A percentile compares a stretch with the other conserved stretches of the same genome.
These are phyloP conservation scores for Samia ricini DNA, from an alignment of 1,140 invertebrate species.

Conservation along the genomic window DNA sequence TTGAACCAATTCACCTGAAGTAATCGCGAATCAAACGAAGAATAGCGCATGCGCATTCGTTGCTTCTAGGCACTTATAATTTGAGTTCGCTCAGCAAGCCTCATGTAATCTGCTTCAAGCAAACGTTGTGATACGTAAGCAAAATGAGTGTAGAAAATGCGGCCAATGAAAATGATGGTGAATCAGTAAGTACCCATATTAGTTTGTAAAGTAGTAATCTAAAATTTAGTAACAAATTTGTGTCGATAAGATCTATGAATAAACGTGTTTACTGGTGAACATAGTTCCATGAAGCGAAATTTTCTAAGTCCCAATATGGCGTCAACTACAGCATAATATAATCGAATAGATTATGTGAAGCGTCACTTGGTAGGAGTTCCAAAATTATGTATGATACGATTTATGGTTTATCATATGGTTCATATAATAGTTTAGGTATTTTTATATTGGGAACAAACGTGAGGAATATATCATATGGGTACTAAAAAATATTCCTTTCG, in stretches of 20 bases:
- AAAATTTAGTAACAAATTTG: conserved; percentile 29
- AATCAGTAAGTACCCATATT: conserved; percentile 63
- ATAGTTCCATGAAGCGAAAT: conserved; percentile 77
- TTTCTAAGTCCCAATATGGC: conserved; percentile 93
- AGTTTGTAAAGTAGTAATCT: conserved; percentile 22
- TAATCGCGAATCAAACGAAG: conserved; percentile 29
- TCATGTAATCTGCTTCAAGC: conserved; percentile 67
- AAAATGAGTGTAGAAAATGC: conserved; percentile 77
- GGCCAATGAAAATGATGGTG: conserved; percentile 68
- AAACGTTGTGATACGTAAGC: conserved; percentile 69
- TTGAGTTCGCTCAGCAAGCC: conserved; percentile 54
- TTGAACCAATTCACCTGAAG: conserved; percentile 60
- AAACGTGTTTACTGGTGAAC: conserved; percentile 57
- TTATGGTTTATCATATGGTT: neutral
- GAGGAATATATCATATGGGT: conserved; percentile 1
- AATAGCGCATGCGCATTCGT: conserved; percentile 63
- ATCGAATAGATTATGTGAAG: conserved; percentile 60
- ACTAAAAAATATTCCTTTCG: conserved; percentile 29
- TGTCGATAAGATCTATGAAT: conserved; percentile 13
- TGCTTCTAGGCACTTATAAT: conserved; percentile 59
- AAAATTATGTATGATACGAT: conserved; percentile 8
- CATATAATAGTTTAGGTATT: neutral
- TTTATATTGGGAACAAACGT: neutral
- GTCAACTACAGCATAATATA: conserved; percentile 81
- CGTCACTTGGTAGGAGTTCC: conserved; percentile 36